Evolutionary conservation across 2,113 vertebrate species (phyloP).

Genomic region (Pachypanchax playfairii): DNA sequence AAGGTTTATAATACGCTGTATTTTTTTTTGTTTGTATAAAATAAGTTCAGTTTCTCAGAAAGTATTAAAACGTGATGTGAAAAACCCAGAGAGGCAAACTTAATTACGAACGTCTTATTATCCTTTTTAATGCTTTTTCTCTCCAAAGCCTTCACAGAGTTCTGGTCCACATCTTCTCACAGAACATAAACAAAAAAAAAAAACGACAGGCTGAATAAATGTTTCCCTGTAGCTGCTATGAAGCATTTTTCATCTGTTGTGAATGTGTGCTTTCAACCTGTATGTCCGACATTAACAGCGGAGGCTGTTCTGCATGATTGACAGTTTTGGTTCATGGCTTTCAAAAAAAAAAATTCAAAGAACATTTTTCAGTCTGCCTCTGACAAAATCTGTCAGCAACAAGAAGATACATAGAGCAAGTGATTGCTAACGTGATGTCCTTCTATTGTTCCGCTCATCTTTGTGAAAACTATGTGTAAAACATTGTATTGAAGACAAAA

Average conservation of each 20-base stretch:
- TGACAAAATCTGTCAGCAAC: conserved; percentile 13
- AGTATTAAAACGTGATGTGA: no score
- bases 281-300: conserved; percentile 30
- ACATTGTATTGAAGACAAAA: conserved; percentile 40
- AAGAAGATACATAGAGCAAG: conserved; percentile 54
- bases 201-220: conserved; percentile 37
- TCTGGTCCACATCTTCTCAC: conserved; percentile 9
- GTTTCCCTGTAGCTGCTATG: conserved; percentile 55
- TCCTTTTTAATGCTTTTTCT: no score
- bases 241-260: conserved; percentile 47
- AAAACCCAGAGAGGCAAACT: no score
- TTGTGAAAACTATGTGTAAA: conserved; percentile 49
- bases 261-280: conserved; percentile 54
- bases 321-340: conserved; percentile 28
- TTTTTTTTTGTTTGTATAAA: neutral
- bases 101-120: no score
- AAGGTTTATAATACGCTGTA: neutral
- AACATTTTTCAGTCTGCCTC: conserved; percentile 35
- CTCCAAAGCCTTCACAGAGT: neutral
- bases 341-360: conserved; percentile 27
- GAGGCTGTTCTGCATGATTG: conserved; percentile 18
- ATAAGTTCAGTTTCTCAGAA: no score
- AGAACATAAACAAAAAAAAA: conserved; percentile 7
- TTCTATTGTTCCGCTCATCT: conserved; percentile 58
- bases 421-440: conserved; percentile 60